phyloP scores from a whole-genome alignment of 1,140 invertebrate genomes.

The Eupeodes corollae region DNA sequence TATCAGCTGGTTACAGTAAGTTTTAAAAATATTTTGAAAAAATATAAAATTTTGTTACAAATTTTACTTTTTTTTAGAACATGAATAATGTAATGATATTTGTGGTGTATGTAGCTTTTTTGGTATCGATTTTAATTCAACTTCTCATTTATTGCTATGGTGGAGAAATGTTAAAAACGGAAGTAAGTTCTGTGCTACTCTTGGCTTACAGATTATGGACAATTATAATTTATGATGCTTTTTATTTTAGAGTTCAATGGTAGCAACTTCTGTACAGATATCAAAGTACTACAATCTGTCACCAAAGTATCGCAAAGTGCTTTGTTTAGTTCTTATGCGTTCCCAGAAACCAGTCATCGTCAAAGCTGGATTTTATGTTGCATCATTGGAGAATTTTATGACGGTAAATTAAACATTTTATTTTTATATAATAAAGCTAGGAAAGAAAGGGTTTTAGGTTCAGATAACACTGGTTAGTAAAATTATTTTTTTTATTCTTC shows the following conservation, averaged over 20 bases:
- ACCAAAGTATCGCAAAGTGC: slow-evolving; percentile 14
- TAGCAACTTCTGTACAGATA: slow-evolving; percentile 19
- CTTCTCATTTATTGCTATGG: slow-evolving; percentile 32
- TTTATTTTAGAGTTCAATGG: slow-evolving; percentile 18
- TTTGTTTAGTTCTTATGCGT: slow-evolving; percentile 22
- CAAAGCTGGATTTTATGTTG: slow-evolving; percentile 31
- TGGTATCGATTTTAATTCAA: slow-evolving; percentile 26
- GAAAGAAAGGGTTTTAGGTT: too few relatives aligned
- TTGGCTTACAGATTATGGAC: background rate
- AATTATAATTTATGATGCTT: background rate
- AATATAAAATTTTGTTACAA: background rate
- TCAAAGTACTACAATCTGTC: slow-evolving; percentile 20
- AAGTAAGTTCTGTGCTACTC: slow-evolving; percentile 9
- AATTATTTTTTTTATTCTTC: too few relatives aligned
- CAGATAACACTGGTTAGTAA: too few relatives aligned
- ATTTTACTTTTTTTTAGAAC: slow-evolving; percentile 13
- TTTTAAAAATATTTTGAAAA: background rate
- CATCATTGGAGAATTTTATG: slow-evolving; percentile 28
- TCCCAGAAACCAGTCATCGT: slow-evolving; percentile 22
- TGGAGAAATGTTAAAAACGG: slow-evolving; percentile 28
- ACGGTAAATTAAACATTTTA: slow-evolving; percentile 19
- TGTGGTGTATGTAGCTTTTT: slow-evolving; percentile 20
- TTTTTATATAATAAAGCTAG: too few relatives aligned
- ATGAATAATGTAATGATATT: slow-evolving; percentile 20
- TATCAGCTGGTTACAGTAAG: slow-evolving; percentile 28